These are phyloP conservation scores for Mesopsocus fuscifrons DNA, from an alignment of 2,888 invertebrate species.

Conservation along the genomic window DNA sequence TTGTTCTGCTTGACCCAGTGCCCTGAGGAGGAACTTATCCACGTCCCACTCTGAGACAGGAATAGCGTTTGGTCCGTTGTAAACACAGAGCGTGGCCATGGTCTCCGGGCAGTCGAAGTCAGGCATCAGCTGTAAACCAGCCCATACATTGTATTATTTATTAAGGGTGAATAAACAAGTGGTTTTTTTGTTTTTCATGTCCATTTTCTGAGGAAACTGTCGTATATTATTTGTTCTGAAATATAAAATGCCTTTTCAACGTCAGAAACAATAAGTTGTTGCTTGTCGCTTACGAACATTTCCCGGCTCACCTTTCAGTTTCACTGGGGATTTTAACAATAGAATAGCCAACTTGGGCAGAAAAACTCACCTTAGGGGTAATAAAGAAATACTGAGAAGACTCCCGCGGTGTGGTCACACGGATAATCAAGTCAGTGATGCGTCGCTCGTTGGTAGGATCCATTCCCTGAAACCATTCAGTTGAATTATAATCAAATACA, in stretches of 20 bases:
- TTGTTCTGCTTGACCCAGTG: not conserved
- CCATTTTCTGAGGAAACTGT: too few relatives aligned
- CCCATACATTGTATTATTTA: too few relatives aligned
- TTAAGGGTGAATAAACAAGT: too few relatives aligned
- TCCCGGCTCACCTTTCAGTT: too few relatives aligned
- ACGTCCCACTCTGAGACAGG: constrained; percentile 26
- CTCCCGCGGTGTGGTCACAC: constrained; percentile 45
- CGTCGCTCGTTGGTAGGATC: constrained; percentile 66
- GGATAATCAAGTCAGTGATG: constrained; percentile 59
- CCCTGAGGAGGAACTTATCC: constrained; percentile 16
- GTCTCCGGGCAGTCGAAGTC: constrained; percentile 46
- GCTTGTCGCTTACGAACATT: too few relatives aligned
- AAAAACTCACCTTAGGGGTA: constrained; percentile 64
- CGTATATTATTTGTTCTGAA: too few relatives aligned
- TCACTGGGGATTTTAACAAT: too few relatives aligned
- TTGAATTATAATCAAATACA: constrained; percentile 9
- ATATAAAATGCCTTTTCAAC: too few relatives aligned
- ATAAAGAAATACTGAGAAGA: constrained; percentile 78
- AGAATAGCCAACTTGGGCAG: too few relatives aligned
- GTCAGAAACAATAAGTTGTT: too few relatives aligned
- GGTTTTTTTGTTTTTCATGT: too few relatives aligned
- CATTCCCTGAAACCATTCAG: constrained; percentile 48
- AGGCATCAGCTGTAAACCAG: constrained; percentile 49
- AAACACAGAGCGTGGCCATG: constrained; percentile 54
- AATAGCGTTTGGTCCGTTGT: constrained; percentile 42